Conservation (phyloP, 2,797 vertebrate genomes). For the Numenius phaeopus region DNA sequence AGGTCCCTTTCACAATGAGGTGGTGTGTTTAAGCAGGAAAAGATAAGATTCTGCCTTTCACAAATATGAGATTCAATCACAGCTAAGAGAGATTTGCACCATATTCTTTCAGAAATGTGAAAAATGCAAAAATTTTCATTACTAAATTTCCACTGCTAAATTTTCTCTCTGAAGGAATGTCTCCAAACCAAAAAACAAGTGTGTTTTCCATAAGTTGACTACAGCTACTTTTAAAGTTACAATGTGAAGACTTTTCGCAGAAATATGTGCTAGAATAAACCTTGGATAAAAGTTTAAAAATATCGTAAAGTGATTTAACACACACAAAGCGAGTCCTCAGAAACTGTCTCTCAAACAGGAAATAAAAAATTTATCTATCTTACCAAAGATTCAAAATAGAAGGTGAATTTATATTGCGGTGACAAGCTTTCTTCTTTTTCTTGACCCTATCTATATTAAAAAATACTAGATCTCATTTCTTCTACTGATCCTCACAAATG, state of each 20-base stretch:
- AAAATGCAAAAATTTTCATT: neutral
- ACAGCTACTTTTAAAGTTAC: neutral
- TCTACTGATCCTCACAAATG: neutral
- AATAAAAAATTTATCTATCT: neutral
- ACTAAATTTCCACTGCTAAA: neutral
- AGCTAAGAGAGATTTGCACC: neutral
- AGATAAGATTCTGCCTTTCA: neutral
- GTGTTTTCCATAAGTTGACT: neutral
- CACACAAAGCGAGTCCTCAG: neutral
- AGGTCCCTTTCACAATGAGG: neutral
- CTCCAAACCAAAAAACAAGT: neutral
- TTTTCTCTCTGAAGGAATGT: neutral
- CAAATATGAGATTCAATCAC: neutral
- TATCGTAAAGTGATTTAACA: neutral
- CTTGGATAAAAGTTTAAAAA: neutral
- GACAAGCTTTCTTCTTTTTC: neutral
- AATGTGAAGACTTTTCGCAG: neutral
- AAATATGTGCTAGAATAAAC: neutral
- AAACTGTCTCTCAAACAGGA: neutral
- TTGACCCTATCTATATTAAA: neutral
- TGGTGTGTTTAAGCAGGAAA: neutral
- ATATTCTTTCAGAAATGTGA: neutral
- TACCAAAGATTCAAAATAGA: conserved; percentile 4
- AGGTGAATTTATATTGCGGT: neutral
- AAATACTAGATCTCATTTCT: conserved; percentile 18